Percentiles rank a stretch among this genome's conserved stretches.
phyloP scores from a whole-genome alignment of 2,888 invertebrate genomes.

The Andrena hattorfiana region DNA sequence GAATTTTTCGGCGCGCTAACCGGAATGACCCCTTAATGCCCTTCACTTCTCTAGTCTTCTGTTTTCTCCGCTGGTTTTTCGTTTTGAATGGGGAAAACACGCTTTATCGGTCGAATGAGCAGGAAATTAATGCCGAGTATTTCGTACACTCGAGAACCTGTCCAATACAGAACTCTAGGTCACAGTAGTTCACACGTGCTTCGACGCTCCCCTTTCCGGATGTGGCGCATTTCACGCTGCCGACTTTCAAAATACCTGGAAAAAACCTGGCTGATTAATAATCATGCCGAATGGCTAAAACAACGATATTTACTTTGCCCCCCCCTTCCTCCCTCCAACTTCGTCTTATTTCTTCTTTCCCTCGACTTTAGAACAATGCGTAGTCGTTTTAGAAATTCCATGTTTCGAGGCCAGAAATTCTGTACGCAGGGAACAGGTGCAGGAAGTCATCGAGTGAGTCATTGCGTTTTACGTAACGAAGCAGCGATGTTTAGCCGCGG shows the following conservation, averaged over 20 bases:
- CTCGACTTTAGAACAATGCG: conserved; percentile 1
- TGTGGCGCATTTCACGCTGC: conserved; percentile 72
- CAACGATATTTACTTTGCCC: conserved; percentile 34
- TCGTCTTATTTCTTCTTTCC: conserved; percentile 17
- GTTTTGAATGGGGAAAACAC: too few relatives aligned
- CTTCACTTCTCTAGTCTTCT: too few relatives aligned
- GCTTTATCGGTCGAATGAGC: background rate
- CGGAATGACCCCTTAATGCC: too few relatives aligned
- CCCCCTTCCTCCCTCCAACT: background rate
- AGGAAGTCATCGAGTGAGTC: conserved; percentile 47
- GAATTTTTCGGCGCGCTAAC: too few relatives aligned
- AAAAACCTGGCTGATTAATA: conserved; percentile 77
- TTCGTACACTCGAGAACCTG: background rate
- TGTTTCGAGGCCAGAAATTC: conserved; percentile 41
- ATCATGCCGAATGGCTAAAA: conserved; percentile 59
- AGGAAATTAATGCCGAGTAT: background rate
- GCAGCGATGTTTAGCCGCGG: conserved; percentile 16
- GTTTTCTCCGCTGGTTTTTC: too few relatives aligned
- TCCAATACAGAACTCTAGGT: background rate
- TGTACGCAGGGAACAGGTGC: conserved; percentile 37
- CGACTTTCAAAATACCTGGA: conserved; percentile 71
- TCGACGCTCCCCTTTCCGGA: conserved; percentile 66
- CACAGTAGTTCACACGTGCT: conserved; percentile 29
- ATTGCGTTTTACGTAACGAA: conserved; percentile 36
- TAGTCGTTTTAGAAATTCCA: conserved; percentile 34